phyloP scores from a whole-genome alignment of 2,113 vertebrate species.

The Dromiciops gliroides region DNA sequence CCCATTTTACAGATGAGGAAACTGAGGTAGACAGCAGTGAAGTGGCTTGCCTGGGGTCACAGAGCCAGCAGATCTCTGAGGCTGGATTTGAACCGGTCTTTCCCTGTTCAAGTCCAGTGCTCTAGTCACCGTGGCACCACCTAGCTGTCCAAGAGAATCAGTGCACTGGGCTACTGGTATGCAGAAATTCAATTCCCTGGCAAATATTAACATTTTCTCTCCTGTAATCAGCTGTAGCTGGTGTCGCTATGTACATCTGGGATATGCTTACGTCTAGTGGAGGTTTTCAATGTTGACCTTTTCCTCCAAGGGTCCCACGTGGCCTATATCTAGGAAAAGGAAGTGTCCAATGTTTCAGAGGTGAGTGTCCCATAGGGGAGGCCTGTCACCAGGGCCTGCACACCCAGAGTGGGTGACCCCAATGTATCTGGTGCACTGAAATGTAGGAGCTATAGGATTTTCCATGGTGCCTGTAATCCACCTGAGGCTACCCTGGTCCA shows the following conservation, averaged over 20 bases:
- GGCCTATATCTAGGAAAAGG: too few relatives aligned
- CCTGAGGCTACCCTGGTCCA: background rate
- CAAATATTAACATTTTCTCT: too few relatives aligned
- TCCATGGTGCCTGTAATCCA: background rate
- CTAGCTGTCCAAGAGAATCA: background rate
- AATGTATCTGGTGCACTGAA: background rate
- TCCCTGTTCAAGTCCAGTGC: too few relatives aligned
- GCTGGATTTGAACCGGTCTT: background rate
- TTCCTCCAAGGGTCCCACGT: background rate
- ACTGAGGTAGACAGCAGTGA: constrained; percentile 19
- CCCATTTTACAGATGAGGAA: constrained; percentile 12
- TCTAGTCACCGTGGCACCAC: too few relatives aligned
- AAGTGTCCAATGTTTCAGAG: too few relatives aligned
- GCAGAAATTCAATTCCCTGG: background rate
- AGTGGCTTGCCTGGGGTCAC: background rate
- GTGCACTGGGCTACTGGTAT: background rate
- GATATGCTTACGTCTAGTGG: too few relatives aligned
- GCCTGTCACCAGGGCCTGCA: too few relatives aligned
- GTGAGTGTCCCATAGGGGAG: too few relatives aligned
- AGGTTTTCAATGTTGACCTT: background rate
- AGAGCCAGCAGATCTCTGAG: background rate
- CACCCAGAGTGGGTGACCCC: too few relatives aligned
- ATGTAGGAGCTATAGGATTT: background rate
- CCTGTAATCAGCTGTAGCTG: background rate
- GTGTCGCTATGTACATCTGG: background rate